phyloP scores from a whole-genome alignment of 2,797 vertebrate genomes.

The Vireo griseus region DNA sequence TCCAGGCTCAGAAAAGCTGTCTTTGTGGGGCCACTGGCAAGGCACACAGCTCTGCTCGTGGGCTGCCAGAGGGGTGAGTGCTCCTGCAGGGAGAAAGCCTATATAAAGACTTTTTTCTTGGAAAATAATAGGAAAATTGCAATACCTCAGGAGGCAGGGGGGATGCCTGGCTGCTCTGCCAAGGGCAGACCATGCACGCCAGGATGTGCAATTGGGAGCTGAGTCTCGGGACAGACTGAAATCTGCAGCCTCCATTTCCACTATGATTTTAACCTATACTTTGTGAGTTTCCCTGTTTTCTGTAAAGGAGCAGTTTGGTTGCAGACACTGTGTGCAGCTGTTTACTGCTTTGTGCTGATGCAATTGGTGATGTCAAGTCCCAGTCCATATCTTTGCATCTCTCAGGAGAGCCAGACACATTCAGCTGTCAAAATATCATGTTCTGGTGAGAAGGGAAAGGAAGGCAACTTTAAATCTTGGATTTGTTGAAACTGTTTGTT shows the following conservation, averaged over 20 bases:
- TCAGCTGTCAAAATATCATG: conserved; percentile 18
- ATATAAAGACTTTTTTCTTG: not conserved
- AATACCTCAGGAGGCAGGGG: not conserved
- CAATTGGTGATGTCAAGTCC: not conserved
- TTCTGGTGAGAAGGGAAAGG: not conserved
- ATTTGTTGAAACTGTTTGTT: not conserved
- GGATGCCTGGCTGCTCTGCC: not conserved
- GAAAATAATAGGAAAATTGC: not conserved
- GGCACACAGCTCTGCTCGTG: not conserved
- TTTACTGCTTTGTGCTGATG: not conserved
- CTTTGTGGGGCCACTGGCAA: not conserved
- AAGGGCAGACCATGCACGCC: not conserved
- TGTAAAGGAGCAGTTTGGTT: not conserved
- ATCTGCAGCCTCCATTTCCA: not conserved
- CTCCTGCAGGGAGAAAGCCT: not conserved
- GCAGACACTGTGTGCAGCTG: conserved; percentile 1
- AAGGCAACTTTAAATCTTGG: not conserved
- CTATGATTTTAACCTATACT: not conserved
- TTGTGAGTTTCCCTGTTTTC: not conserved
- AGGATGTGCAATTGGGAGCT: accelerated
- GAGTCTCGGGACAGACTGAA: not conserved
- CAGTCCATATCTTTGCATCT: not conserved
- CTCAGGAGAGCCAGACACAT: not conserved
- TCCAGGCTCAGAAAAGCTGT: not conserved
- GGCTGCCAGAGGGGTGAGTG: not conserved